phyloP scores from a whole-genome alignment of 2,888 invertebrate species.

The Torymus aiolomorphi region DNA sequence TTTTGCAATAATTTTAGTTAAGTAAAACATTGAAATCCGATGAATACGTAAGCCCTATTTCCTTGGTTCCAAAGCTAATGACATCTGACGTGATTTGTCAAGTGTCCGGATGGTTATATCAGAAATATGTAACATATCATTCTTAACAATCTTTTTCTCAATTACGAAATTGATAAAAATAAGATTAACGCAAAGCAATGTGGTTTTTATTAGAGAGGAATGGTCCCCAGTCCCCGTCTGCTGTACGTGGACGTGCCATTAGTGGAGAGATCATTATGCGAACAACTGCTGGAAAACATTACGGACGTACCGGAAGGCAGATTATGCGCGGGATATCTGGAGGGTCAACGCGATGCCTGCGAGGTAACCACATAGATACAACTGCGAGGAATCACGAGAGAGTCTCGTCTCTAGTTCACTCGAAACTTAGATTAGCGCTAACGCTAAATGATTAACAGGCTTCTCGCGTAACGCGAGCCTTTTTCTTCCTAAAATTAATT shows the following conservation, averaged over 20 bases:
- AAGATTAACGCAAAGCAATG: too few species aligned
- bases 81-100: conserved; percentile 60
- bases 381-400: too few species aligned
- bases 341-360: conserved; percentile 70
- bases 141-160: neutral
- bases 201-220: conserved; percentile 9
- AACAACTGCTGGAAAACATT: conserved; percentile 59
- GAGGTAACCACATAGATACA: conserved; percentile 60
- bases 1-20: conserved; percentile 58
- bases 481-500: neutral
- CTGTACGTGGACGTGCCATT: conserved; percentile 68
- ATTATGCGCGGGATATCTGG: conserved; percentile 68
- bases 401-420: too few species aligned
- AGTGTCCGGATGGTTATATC: conserved; percentile 70
- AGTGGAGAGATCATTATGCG: conserved; percentile 58
- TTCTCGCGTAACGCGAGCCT: neutral
- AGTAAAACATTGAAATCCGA: conserved; percentile 59
- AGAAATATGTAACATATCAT: conserved; percentile 59
- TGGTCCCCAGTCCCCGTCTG: conserved; percentile 60
- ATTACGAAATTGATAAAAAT: too few species aligned
- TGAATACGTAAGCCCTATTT: conserved; percentile 47
- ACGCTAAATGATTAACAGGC: too few species aligned
- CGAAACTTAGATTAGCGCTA: too few species aligned
- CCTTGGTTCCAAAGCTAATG: conserved; percentile 38
- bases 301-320: conserved; percentile 62